Percentiles rank a stretch among this genome's conserved stretches.
Evolutionary conservation across 2,797 vertebrate species (phyloP).

Genomic region (Poeciliopsis infans): DNA sequence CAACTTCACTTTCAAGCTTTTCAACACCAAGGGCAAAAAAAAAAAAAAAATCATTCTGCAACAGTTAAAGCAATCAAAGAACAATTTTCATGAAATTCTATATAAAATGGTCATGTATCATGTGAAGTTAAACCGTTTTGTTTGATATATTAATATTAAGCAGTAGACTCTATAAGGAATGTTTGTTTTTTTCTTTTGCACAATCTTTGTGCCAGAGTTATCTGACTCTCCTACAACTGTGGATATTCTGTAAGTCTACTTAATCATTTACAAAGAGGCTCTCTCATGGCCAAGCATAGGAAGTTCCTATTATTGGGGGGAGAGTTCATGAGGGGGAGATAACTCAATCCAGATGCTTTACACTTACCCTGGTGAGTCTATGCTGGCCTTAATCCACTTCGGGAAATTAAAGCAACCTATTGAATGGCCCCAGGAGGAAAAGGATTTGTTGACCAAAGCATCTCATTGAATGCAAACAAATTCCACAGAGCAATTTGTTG

Average conservation of each 20-base stretch:
- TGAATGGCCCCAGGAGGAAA: slow-evolving; percentile 35
- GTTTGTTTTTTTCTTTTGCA: slow-evolving; percentile 2
- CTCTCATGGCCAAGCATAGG: slow-evolving; percentile 51
- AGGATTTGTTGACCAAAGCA: slow-evolving; percentile 43
- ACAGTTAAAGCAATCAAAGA: not conserved
- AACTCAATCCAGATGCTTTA: slow-evolving; percentile 73
- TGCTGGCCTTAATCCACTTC: slow-evolving; percentile 44
- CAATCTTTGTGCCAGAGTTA: slow-evolving; percentile 25
- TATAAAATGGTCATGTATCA: not conserved
- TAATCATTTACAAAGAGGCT: slow-evolving; percentile 59
- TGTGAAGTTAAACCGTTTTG: not conserved
- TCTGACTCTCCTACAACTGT: slow-evolving; percentile 26
- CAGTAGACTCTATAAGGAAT: slow-evolving; percentile 11
- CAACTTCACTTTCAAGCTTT: slow-evolving; percentile 38
- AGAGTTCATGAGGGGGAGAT: slow-evolving; percentile 62
- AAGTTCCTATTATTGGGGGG: slow-evolving; percentile 54
- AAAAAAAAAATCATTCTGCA: not conserved
- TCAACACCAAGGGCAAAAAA: not conserved
- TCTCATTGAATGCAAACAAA: slow-evolving; percentile 27
- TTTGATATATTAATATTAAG: not conserved
- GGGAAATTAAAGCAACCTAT: slow-evolving; percentile 68
- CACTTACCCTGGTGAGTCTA: slow-evolving; percentile 35
- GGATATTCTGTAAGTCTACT: slow-evolving; percentile 48
- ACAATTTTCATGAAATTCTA: not conserved
- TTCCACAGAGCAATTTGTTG: slow-evolving; percentile 29